phyloP scores from a whole-genome alignment of 1,140 invertebrate genomes.

The Cataglyphis hispanica region DNA sequence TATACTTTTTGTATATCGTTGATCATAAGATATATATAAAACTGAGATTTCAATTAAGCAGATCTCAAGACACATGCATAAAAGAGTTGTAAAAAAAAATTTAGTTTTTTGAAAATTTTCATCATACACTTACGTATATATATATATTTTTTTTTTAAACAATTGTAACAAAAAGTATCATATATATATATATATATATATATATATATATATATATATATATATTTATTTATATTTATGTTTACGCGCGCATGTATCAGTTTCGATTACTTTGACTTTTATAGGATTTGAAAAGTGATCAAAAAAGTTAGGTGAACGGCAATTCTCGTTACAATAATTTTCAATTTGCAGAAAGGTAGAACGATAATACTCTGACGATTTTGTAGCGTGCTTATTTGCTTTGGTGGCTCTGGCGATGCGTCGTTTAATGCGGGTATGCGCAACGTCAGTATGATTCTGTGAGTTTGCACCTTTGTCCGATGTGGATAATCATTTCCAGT shows the following conservation, averaged over 20 bases:
- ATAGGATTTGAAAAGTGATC: neutral
- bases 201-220: no score
- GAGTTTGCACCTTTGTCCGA: constrained; percentile 69
- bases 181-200: no score
- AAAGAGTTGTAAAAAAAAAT: neutral
- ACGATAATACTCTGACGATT: constrained; percentile 25
- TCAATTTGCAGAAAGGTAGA: constrained; percentile 44
- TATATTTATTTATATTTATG: no score
- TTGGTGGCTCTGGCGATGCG: constrained; percentile 39
- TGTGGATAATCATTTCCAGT: constrained; percentile 67
- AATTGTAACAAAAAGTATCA: neutral
- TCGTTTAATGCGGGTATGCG: constrained; percentile 57
- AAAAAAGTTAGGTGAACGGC: no score
- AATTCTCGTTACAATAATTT: constrained; percentile 26
- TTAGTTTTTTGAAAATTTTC: neutral
- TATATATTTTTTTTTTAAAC: neutral
- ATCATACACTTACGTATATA: neutral
- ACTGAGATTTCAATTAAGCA: neutral
- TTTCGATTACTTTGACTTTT: neutral
- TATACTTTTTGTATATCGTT: neutral
- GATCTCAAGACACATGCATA: neutral
- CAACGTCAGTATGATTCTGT: constrained; percentile 53
- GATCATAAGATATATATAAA: neutral
- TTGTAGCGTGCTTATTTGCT: constrained; percentile 33
- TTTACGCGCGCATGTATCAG: neutral